phyloP scores from a whole-genome alignment of 2,797 vertebrate species.

The Enteromius unitaeniatus region DNA sequence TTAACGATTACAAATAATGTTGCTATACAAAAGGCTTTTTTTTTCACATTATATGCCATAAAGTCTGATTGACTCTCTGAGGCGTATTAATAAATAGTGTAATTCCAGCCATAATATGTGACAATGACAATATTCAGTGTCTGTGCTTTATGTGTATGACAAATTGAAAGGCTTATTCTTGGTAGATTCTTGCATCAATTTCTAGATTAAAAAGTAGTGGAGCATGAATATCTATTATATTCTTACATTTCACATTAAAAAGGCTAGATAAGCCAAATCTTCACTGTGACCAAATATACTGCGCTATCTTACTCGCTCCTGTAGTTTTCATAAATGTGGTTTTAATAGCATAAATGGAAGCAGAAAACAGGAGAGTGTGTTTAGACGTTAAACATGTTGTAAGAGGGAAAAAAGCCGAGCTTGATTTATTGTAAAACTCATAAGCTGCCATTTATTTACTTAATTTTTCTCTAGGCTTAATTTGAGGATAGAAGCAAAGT shows the following conservation, averaged over 20 bases:
- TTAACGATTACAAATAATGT: slow-evolving; percentile 37
- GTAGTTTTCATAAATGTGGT: neutral
- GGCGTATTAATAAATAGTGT: slow-evolving; percentile 50
- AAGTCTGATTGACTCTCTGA: slow-evolving; percentile 19
- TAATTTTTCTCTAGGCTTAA: neutral
- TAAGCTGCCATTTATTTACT: slow-evolving; percentile 10
- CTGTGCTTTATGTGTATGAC: slow-evolving; percentile 62
- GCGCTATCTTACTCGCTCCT: neutral
- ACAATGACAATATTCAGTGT: slow-evolving; percentile 51
- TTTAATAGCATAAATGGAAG: neutral
- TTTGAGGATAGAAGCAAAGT: slow-evolving; percentile 8
- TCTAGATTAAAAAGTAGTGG: slow-evolving; percentile 76
- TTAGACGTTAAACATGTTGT: neutral
- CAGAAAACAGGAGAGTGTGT: slow-evolving; percentile 1
- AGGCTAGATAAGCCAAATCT: slow-evolving; percentile 10
- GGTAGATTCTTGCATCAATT: slow-evolving; percentile 66
- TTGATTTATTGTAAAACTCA: neutral
- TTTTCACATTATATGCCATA: neutral
- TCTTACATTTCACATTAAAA: slow-evolving; percentile 64
- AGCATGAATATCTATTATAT: slow-evolving; percentile 79
- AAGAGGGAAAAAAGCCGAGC: neutral
- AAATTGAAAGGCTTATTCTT: slow-evolving; percentile 71
- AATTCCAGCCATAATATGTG: slow-evolving; percentile 34
- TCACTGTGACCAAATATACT: neutral
- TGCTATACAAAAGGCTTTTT: neutral